Base-by-base conservation (phyloP, 1,140 invertebrate species). In the Chironomus tepperi region DNA sequence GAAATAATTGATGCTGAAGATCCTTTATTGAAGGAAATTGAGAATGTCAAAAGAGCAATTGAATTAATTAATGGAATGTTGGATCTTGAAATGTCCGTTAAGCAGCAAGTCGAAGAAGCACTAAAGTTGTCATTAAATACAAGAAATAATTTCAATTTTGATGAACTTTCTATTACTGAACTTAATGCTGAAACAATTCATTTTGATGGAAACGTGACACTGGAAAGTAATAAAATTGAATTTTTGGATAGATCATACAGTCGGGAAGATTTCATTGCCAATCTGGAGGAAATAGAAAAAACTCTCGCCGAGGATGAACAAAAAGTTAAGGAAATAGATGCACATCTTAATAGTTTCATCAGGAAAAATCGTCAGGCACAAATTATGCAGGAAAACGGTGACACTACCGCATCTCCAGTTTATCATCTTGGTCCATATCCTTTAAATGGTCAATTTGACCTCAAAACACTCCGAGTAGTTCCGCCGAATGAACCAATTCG, bases 21-120 rank as follows among this genome's bases (percentile, higher is more conserved):
- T 75, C 74, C 74, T 24, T 19, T 75, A 21, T 1, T 81, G 34
- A 80, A 79, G 2, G 80, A 82, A 75, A 24, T 81, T 42, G 77
- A 79, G 3, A 77, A 82, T 73, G 74, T 80, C 9, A 80, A 79
- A 75, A 78, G 80, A n/a, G 81, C 80, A 8, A 75, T 80, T 8
- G 34, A 79, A 6, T 82, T 83, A 73, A 79, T 80, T 70, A 76
- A 77, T 34, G n/a, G 75, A 2, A 81, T 79, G 77, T 75, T 83
- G 0, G 75, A 76, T 7, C 77, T 78, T 43, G 77, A 81, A 76
- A 77, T 83, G 8, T 42, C 74, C 7, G 43, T 77, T 18, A 72
- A 79, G 12, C 75, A 77, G 65, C 74, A 79, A 57, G 73, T 77
- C 75, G 74, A 74, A 70, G 74, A 74, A 73, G 12, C 65, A 15